Conservation (phyloP, 2,797 vertebrate species). For the Hafferia zeledoni region DNA sequence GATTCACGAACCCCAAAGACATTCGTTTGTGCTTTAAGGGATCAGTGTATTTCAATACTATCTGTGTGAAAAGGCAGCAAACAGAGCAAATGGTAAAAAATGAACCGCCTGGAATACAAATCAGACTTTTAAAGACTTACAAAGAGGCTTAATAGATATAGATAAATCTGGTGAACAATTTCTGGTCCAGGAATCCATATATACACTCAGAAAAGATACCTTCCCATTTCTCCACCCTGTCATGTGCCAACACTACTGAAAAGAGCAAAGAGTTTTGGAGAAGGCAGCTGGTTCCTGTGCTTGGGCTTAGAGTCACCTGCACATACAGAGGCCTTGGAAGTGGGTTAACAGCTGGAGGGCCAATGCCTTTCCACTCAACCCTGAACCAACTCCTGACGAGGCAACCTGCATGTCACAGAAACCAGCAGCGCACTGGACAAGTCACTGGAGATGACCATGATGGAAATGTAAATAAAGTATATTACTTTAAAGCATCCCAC, state of each 20-base stretch:
- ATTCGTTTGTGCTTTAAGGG: not conserved
- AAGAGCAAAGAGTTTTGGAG: not conserved
- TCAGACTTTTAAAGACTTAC: not conserved
- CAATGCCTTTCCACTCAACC: not conserved
- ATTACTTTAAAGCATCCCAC: not conserved
- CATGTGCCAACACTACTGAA: not conserved
- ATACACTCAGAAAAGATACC: not conserved
- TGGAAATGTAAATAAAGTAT: not conserved
- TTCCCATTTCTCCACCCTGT: not conserved
- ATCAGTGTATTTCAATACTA: not conserved
- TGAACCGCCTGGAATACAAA: not conserved
- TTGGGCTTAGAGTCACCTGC: too few species aligned
- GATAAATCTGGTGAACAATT: not conserved
- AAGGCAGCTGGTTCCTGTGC: too few species aligned
- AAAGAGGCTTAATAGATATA: not conserved
- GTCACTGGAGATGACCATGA: not conserved
- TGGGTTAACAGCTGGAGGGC: too few species aligned
- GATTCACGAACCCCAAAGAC: not conserved
- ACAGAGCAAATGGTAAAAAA: not conserved
- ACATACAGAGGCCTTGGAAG: too few species aligned
- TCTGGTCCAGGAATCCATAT: not conserved
- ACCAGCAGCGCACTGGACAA: not conserved
- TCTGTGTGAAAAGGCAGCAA: not conserved
- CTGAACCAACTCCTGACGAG: fast-evolving
- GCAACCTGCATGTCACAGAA: not conserved